Conservation (phyloP, 30 jellyfish, hydroid and myxozoan species). For the Sanderia malayensis region DNA sequence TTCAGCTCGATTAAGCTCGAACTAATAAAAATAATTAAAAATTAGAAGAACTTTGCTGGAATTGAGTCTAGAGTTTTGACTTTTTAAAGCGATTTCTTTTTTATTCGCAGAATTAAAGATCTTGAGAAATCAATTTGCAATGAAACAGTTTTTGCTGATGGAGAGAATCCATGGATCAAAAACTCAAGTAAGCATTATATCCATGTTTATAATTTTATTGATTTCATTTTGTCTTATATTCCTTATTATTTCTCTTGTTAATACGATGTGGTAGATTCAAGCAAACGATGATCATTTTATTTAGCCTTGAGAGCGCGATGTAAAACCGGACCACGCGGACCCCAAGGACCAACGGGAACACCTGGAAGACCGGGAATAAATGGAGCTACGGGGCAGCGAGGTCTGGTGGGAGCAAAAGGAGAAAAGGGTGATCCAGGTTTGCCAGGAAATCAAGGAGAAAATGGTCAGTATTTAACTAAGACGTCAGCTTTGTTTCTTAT, state of each 20-base stretch:
- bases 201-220: too few species aligned
- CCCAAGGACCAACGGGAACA: constrained; percentile 54
- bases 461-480: background rate
- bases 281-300: too few species aligned
- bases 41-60: too few species aligned
- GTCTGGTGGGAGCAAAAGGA: constrained; percentile 60
- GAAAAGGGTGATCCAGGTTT: constrained; percentile 54
- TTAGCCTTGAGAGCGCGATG: too few species aligned
- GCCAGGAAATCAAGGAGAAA: constrained; percentile 46
- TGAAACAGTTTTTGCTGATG: background rate
- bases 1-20: background rate
- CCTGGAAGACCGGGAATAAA: constrained; percentile 62
- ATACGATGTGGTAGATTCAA: too few species aligned
- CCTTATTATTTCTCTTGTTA: too few species aligned
- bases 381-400: constrained; percentile 42
- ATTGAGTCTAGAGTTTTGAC: too few species aligned
- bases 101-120: background rate
- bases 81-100: too few species aligned
- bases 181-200: background rate
- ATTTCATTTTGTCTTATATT: too few species aligned
- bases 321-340: constrained; percentile 58
- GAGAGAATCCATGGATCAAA: background rate
- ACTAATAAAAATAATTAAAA: too few species aligned
- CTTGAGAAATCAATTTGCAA: background rate
- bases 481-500: background rate